Evolutionary conservation across 2,113 vertebrate species (phyloP).

Genomic region (Solea solea): DNA sequence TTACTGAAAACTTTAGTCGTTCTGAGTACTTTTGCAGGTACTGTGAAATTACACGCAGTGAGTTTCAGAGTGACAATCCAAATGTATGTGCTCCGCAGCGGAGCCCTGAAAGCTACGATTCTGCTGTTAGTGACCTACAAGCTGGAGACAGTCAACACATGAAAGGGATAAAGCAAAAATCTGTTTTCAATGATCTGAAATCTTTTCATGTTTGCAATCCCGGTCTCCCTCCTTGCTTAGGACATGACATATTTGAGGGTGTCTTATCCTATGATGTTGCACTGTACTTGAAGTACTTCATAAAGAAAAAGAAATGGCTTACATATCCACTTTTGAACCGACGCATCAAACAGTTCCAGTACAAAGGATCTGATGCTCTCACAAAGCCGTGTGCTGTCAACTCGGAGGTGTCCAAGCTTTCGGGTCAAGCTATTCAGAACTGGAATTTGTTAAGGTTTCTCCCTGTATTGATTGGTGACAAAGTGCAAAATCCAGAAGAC

Average conservation of each 20-base stretch:
- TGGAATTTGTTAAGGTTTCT: slow-evolving; percentile 9
- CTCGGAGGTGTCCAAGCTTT: background rate
- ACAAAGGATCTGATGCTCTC: slow-evolving; percentile 44
- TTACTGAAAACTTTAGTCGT: too few relatives aligned
- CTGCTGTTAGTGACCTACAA: slow-evolving; percentile 27
- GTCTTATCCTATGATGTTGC: slow-evolving; percentile 28
- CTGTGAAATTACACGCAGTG: background rate
- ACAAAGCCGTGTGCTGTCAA: slow-evolving; percentile 4
- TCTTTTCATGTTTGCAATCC: slow-evolving; percentile 46
- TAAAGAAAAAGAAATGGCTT: background rate
- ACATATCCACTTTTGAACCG: too few relatives aligned
- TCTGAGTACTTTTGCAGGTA: slow-evolving; percentile 2
- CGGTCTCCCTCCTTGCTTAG: slow-evolving; percentile 15
- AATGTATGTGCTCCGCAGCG: slow-evolving; percentile 36
- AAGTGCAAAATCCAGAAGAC: background rate
- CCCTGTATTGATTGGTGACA: background rate
- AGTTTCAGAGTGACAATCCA: slow-evolving; percentile 29
- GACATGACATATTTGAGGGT: slow-evolving; percentile 38
- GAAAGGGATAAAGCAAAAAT: slow-evolving; percentile 51
- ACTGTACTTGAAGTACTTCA: too few relatives aligned
- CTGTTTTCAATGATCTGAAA: slow-evolving; percentile 34
- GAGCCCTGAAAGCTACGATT: slow-evolving; percentile 30
- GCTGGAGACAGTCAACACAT: background rate
- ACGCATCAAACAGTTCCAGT: slow-evolving; percentile 45
- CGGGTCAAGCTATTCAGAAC: slow-evolving; percentile 5